These are phyloP conservation scores for Onchidella celtica DNA, from an alignment of 2,888 invertebrate species.

Conservation along the genomic window DNA sequence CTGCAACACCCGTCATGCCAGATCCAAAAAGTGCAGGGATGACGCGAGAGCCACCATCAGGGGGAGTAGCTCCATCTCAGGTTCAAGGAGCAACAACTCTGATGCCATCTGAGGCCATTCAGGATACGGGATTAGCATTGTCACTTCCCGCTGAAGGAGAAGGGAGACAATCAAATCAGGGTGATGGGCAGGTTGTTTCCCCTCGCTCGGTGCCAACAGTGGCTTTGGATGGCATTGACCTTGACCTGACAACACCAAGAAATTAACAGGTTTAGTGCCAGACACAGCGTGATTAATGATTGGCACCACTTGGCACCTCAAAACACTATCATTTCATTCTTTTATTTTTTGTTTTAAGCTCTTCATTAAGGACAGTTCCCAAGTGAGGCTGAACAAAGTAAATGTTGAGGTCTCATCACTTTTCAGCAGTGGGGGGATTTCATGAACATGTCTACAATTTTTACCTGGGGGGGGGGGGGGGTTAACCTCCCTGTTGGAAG, in stretches of 20 bases:
- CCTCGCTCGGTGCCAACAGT: neutral
- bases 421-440: too few relatives aligned
- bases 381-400: too few relatives aligned
- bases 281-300: neutral
- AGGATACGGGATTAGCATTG: neutral
- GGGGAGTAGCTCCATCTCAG: neutral
- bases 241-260: conserved; percentile 16
- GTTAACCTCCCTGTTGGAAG: too few relatives aligned
- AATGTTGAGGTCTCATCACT: too few relatives aligned
- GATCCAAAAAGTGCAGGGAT: neutral
- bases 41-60: neutral
- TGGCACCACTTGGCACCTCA: conserved; percentile 16
- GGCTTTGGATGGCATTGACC: conserved; percentile 12
- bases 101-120: neutral
- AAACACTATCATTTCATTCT: too few relatives aligned
- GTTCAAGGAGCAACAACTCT: neutral
- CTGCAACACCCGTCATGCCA: too few relatives aligned
- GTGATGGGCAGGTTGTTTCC: neutral
- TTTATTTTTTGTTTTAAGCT: too few relatives aligned
- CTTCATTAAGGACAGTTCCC: too few relatives aligned
- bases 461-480: too few relatives aligned
- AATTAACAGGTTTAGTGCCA: neutral
- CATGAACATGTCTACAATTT: too few relatives aligned
- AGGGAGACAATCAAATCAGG: neutral
- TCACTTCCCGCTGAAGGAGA: neutral